Conservation (phyloP, 2,113 vertebrate species). For the Micromys minutus region DNA sequence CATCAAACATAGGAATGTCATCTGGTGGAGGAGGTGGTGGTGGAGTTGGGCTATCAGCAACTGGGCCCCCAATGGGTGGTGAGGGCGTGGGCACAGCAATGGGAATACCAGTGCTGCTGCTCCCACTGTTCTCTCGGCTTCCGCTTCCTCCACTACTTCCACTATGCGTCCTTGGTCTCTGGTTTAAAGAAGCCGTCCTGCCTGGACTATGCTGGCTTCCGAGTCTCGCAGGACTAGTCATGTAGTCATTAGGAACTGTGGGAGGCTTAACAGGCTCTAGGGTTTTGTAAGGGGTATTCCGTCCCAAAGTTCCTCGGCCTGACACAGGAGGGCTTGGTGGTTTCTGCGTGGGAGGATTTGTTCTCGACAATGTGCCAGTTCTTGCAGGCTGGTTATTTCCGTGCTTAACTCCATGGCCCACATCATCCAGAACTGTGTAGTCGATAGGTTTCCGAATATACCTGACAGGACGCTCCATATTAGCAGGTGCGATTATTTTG, state of each 20-base stretch:
- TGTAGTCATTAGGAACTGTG: conserved; percentile 98
- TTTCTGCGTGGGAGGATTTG: conserved; percentile 99
- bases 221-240: conserved; percentile 97
- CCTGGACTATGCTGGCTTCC: conserved; percentile 96
- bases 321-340: conserved; percentile 98
- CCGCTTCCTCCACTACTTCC: conserved; percentile 97
- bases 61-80: conserved; percentile 95
- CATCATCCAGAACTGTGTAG: conserved; percentile 97
- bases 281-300: conserved; percentile 97
- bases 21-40: conserved; percentile 96
- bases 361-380: conserved; percentile 98
- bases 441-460: conserved; percentile 99
- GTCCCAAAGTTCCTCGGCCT: conserved; percentile 96
- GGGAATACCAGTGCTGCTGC: conserved; percentile 97
- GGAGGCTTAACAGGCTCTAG: conserved; percentile 98
- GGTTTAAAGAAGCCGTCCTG: conserved; percentile 96
- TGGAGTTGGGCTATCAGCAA: conserved; percentile 97
- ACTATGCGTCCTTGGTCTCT: conserved; percentile 98
- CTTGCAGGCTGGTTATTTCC: conserved; percentile 96
- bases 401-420: conserved; percentile 99
- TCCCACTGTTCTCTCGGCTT: conserved; percentile 98
- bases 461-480: conserved; percentile 97
- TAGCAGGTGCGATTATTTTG: conserved; percentile 98
- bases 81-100: conserved; percentile 98
- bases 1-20: conserved; percentile 95